Evolutionary conservation across 2,888 invertebrate species (phyloP), one percentile per base, ranked within the genome.

Genomic region (Cyclophora albipunctata): DNA sequence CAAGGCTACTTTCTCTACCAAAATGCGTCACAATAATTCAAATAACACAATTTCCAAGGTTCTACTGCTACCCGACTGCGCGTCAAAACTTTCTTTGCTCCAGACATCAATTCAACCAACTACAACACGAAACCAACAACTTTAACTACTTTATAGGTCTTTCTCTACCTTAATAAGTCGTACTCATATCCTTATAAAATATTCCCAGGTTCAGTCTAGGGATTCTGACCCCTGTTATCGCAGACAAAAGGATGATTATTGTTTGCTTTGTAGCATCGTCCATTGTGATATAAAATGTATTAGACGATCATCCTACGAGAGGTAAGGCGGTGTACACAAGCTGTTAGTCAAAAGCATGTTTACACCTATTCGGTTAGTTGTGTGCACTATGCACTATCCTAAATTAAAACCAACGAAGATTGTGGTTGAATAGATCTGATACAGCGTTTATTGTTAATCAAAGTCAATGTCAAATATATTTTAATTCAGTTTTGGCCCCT

Each of bases 271-370:
- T 47, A 45, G 48, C 58, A 60, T 64, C 63, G 45, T 52, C 5
- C 50, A 49, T 34, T 41, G 49, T 55, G 55, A 66, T 72, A 53
- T 55, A 59, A 71, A 71, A 73, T 71, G 67, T 73, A 71, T 69
- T 63, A 69, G 57, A 53, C 63, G 64, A 66, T 67, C 59, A 69
- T 67, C 67, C 67, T 55, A n/a, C 47, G 60, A 58, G 53, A 50
- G 45, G 45, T 41, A 48, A 53, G 57, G 53, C 59, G 45, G 51
- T 62, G 64, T 71, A 69, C 58, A 69, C 69, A 66, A 66, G 68
- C 67, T 66, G 71, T 60, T 73, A 67, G 73, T 73, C 71, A 73
- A 75, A 75, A 75, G 70, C 63, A 64, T 70, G 65, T 70, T 69
- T 63, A 68, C 70, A 69, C 62, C 58, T 62, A 56, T 50, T 47